These are phyloP conservation scores for Orthosia gothica DNA, from an alignment of 2,888 invertebrate species.

Conservation along the genomic window DNA sequence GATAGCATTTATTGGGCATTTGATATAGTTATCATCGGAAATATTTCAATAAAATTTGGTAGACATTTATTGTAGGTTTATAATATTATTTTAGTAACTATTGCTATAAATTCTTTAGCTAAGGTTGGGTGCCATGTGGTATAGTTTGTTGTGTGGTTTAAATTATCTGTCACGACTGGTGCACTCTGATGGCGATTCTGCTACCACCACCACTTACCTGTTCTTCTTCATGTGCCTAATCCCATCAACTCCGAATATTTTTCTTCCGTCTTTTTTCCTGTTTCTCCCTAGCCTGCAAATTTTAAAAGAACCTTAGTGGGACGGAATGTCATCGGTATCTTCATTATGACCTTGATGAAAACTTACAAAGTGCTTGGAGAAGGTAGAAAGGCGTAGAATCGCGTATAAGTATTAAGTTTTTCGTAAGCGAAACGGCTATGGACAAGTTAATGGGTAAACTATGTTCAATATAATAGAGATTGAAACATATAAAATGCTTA, in stretches of 20 bases:
- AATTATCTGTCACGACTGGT: no score
- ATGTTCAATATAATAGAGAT: slow-evolving; percentile 7
- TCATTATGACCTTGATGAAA: background rate
- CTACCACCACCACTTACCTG: no score
- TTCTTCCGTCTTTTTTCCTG: background rate
- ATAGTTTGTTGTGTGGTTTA: no score
- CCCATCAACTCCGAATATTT: background rate
- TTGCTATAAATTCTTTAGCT: no score
- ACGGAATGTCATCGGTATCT: no score
- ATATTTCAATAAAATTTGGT: no score
- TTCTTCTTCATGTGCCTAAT: no score
- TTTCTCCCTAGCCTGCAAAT: background rate
- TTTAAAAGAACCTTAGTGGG: background rate
- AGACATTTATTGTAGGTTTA: no score
- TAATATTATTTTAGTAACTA: background rate
- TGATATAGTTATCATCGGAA: background rate
- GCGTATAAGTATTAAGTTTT: background rate
- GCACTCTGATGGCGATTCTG: no score
- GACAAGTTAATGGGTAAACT: background rate
- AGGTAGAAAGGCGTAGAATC: background rate
- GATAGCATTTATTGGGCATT: background rate
- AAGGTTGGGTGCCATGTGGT: no score
- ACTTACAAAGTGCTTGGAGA: background rate
- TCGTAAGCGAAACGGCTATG: background rate
- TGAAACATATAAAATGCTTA: slow-evolving; percentile 6